phyloP scores from a whole-genome alignment of 2,888 invertebrate genomes.

The Chymomyza procnemis region DNA sequence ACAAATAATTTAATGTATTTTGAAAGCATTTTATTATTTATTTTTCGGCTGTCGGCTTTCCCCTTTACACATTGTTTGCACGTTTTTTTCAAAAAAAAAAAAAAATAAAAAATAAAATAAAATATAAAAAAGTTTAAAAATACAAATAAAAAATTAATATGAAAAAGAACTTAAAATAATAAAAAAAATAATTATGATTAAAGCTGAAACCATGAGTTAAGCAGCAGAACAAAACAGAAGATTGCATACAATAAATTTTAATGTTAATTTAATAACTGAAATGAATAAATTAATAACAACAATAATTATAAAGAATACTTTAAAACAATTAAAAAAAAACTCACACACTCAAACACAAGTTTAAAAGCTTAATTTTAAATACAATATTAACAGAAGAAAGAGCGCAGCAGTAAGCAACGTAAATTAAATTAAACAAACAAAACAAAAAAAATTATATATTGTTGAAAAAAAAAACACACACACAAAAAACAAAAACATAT shows the following conservation, averaged over 20 bases:
- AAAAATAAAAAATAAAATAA: constrained; percentile 26
- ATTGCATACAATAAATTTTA: not conserved
- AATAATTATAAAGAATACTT: not conserved
- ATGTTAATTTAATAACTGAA: not conserved
- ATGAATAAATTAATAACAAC: not conserved
- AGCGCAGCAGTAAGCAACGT: not conserved
- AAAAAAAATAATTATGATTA: not conserved
- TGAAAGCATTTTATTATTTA: constrained; percentile 64
- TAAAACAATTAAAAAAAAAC: not conserved
- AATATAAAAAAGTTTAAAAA: not conserved
- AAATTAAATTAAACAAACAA: not conserved
- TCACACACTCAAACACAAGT: not conserved
- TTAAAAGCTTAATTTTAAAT: not conserved
- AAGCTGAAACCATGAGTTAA: not conserved
- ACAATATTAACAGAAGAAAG: not conserved
- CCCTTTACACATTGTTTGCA: constrained; percentile 81
- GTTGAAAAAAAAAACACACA: not conserved
- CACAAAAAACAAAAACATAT: not conserved
- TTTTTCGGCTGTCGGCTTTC: constrained; percentile 79
- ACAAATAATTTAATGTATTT: constrained; percentile 59
- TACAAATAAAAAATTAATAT: not conserved
- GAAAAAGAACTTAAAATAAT: not conserved
- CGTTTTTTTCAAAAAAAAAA: constrained; percentile 75
- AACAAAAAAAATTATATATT: not conserved
- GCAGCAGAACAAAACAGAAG: not conserved